Base-by-base conservation (phyloP, 1,140 invertebrate species). In the Daktulosphaira vitifoliae region DNA sequence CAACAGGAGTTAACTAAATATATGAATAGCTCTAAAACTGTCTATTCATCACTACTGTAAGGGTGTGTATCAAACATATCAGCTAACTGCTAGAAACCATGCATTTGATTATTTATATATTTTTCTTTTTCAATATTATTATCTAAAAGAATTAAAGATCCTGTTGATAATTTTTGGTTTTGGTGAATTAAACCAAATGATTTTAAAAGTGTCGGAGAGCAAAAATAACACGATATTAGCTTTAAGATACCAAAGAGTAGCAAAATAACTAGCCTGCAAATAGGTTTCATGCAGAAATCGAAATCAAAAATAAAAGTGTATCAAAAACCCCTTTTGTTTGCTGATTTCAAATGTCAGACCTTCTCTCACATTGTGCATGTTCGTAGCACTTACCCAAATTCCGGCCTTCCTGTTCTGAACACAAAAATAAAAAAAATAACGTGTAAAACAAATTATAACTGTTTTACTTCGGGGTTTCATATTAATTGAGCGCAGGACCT, bases 361-460 rank as follows among this genome's bases (percentile, higher is more conserved):
- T n/a, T n/a, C n/a, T 62, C 56, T 62, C 56, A 44, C 56, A 48
- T 48, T 62, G 56, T 62, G 56, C 56, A 48, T 62, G 38, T 48
- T 39, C 56, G 25, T 13, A 48, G 56, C 56, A 62, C 56, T 62
- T 62, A 62, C 56, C 56, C 11, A 62, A 62, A 62, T 16, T 62
- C 56, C 56, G 56, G 56, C 42, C 56, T 62, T 62, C 56, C 56
- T 46, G 56, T 62, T 62, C 56, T 62, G 56, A 62, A 62, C 56
- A 62, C 56, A 62, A 48, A 62, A 62, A 62, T 62, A 62, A 62
- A 62, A 62, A 38, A 62, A 62, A 62, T 46, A n/a, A 62, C 42
- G 42, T 62, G 16, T 62, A 62, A 53, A 62, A 62, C 42, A 48
- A 18, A 48, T 62, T 38, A 46, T 23, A 62, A 62, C 42, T 25